Evolutionary conservation across 2,888 invertebrate genomes (phyloP), one percentile per base, ranked within the genome.

Genomic region (Lamproptera curius): DNA sequence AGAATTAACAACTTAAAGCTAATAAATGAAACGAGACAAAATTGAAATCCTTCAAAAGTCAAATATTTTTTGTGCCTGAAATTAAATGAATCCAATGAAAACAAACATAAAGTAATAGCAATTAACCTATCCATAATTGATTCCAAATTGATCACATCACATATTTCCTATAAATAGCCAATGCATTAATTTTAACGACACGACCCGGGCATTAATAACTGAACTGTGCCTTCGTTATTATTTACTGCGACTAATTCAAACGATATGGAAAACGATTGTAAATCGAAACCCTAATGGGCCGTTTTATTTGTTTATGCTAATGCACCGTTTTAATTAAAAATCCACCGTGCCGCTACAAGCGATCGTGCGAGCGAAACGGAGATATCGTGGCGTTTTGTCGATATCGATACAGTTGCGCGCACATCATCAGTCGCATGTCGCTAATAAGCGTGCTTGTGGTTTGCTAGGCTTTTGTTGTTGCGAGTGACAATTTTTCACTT

Each of bases 301-400:
- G 76, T 86, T 86, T 87, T 87, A 87, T 87, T 87, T 87, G 86
- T 87, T 85, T 86, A 86, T 87, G 86, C 84, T 84, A 86, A 86
- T 86, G 73, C 73, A 65, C 68, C 67, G 76, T 76, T 85, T 87
- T 85, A 86, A 87, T 87, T 84, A 84, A 73, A 62, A 71, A 65
- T 65, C 65, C 67, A 68, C 63, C 65, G 67, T 61, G 59, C 41
- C 51, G 49, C 6, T 20, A n/a, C 20, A 65, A 52, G 67, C 49
- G 70, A 69, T 53, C 31, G 57, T 31, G 57, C n/a, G 54, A 53
- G 65, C 35, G 65, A 53, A 71, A 71, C 47, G 53, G 48, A 46
- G 75, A 70, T 77, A 76, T 67, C 67, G 60, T 57, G 60, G 58
- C 63, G 74, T 72, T 72, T 65, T 68, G 50, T 50, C 52, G 54